Conservation (phyloP, 2,888 invertebrate species). For the Dolichopus griseipennis region DNA sequence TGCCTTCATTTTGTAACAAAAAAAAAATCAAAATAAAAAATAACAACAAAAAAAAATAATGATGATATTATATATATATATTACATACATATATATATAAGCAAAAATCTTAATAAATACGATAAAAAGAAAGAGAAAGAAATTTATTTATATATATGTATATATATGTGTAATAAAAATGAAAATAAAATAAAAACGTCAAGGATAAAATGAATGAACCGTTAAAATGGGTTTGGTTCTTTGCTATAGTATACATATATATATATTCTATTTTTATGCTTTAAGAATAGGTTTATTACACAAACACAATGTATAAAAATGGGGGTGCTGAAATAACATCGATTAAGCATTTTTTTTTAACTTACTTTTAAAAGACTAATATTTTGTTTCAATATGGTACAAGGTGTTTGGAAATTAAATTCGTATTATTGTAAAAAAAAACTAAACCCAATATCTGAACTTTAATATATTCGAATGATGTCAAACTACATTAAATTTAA, state of each 20-base stretch:
- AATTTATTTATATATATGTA: too few relatives aligned
- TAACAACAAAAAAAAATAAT: background rate
- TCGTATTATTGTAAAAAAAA: too few relatives aligned
- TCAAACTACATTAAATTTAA: too few relatives aligned
- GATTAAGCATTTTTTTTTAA: background rate
- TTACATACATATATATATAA: background rate
- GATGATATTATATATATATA: too few relatives aligned
- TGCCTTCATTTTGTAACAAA: background rate
- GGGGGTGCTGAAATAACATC: background rate
- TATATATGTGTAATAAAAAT: background rate
- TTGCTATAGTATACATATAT: background rate
- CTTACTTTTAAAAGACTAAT: too few relatives aligned
- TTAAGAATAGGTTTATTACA: background rate
- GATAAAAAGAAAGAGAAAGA: background rate
- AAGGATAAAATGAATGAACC: conserved; percentile 1
- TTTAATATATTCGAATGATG: too few relatives aligned
- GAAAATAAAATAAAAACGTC: background rate
- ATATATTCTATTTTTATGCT: background rate
- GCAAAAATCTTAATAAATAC: background rate
- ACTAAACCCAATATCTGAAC: too few relatives aligned
- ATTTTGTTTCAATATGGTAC: too few relatives aligned
- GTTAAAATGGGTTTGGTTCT: conserved; percentile 4
- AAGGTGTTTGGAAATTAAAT: too few relatives aligned
- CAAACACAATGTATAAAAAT: background rate
- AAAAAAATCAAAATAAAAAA: background rate